Conservation (phyloP, 2,888 invertebrate species). For the Barypeithes pellucidus region DNA sequence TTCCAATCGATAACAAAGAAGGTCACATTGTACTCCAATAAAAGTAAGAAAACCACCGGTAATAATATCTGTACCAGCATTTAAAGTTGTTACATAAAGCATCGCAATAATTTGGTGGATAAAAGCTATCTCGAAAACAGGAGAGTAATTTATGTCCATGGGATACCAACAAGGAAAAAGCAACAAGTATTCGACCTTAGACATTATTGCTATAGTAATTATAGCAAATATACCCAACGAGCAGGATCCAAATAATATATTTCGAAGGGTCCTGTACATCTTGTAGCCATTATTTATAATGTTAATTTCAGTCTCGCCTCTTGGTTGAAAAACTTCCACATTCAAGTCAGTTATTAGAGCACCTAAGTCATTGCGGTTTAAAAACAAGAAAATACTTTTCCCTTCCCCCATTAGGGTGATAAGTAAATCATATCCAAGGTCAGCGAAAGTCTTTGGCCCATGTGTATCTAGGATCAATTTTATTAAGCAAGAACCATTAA, state of each 20-base stretch:
- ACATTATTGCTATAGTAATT: no score
- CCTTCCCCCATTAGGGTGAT: background rate
- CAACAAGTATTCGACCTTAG: no score
- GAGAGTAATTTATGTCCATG: conserved; percentile 37
- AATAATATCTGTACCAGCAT: conserved; percentile 49
- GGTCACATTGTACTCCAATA: conserved; percentile 53
- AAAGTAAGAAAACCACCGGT: conserved; percentile 52
- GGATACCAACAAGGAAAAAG: conserved; percentile 52
- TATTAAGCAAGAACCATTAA: background rate
- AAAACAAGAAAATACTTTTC: background rate
- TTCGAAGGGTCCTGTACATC: no score
- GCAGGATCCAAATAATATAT: no score
- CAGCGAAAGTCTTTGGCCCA: background rate
- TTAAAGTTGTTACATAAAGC: conserved; percentile 36
- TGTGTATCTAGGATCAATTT: background rate
- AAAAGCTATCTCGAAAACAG: conserved; percentile 49
- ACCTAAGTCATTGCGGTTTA: background rate
- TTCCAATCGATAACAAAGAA: conserved; percentile 51
- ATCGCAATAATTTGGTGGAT: conserved; percentile 52
- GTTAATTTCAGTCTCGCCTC: background rate
- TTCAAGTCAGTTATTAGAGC: background rate
- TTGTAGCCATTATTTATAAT: background rate
- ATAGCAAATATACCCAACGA: no score
- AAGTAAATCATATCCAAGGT: background rate
- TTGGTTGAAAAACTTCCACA: background rate